Evolutionary conservation across 2,113 vertebrate species (phyloP).

Genomic region (Microcebus tavaratra): DNA sequence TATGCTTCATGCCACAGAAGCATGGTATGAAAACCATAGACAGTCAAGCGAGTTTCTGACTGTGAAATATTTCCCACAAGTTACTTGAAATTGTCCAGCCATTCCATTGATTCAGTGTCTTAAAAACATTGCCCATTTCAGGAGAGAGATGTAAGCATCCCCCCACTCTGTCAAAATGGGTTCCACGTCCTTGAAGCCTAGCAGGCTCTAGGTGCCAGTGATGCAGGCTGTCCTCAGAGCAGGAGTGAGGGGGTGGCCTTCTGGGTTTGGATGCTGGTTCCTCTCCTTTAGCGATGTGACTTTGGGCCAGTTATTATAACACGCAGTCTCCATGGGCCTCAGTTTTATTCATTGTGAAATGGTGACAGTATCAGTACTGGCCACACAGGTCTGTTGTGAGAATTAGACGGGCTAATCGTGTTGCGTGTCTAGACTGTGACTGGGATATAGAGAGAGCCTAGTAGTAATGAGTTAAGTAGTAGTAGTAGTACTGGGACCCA

Average conservation of each 20-base stretch:
- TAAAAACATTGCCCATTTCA: not conserved
- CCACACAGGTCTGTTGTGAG: not conserved
- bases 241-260: accelerated
- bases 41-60: not conserved
- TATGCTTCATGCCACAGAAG: not conserved
- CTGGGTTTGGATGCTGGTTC: accelerated
- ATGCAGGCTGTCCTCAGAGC: not conserved
- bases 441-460: not conserved
- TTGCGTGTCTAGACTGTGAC: not conserved
- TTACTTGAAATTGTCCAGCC: not conserved
- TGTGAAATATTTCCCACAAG: not conserved
- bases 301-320: too few relatives aligned
- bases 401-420: not conserved
- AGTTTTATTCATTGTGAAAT: not conserved
- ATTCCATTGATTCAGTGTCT: not conserved
- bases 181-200: too few relatives aligned
- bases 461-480: not conserved
- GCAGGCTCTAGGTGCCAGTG: not conserved
- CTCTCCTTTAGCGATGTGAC: not conserved
- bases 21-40: accelerated
- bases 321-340: not conserved
- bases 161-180: not conserved
- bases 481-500: too few relatives aligned
- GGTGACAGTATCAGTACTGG: not conserved
- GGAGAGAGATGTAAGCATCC: not conserved